These are phyloP conservation scores for Morus bassanus DNA, from an alignment of 2,797 vertebrate species.

Conservation along the genomic window DNA sequence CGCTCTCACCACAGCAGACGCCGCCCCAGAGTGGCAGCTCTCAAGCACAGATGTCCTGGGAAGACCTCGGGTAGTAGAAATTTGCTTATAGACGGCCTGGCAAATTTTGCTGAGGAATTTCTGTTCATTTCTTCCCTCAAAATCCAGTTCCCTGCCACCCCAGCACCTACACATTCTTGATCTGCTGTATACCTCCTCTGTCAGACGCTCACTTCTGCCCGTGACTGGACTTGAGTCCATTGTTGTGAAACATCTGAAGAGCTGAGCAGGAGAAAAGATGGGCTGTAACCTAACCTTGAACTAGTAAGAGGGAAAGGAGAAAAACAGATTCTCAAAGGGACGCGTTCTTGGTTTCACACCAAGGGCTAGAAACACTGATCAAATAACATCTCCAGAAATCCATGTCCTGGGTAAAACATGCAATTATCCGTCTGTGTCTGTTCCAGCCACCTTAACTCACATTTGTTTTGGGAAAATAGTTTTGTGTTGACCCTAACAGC, in stretches of 20 bases:
- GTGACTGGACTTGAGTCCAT: rapidly evolving
- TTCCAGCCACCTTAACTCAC: not conserved
- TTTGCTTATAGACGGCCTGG: not conserved
- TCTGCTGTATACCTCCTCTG: not conserved
- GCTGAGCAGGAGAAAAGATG: not conserved
- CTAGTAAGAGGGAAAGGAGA: not conserved
- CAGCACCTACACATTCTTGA: not conserved
- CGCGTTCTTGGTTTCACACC: not conserved
- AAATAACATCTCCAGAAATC: not conserved
- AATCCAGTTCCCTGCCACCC: not conserved
- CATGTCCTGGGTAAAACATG: not conserved
- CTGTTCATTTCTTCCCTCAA: not conserved
- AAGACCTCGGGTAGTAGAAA: not conserved
- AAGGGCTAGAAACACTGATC: not conserved
- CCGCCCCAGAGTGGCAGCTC: not conserved
- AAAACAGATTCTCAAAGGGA: not conserved
- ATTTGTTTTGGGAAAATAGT: not conserved
- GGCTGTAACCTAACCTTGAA: not conserved
- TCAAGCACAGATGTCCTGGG: not conserved
- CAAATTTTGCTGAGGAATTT: not conserved
- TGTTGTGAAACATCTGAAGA: not conserved
- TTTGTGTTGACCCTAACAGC: not conserved
- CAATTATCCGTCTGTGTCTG: not conserved
- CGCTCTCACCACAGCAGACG: not conserved
- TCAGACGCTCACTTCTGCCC: not conserved